Base-by-base conservation (phyloP, 2,888 invertebrate genomes). In the Eristalis pertinax region DNA sequence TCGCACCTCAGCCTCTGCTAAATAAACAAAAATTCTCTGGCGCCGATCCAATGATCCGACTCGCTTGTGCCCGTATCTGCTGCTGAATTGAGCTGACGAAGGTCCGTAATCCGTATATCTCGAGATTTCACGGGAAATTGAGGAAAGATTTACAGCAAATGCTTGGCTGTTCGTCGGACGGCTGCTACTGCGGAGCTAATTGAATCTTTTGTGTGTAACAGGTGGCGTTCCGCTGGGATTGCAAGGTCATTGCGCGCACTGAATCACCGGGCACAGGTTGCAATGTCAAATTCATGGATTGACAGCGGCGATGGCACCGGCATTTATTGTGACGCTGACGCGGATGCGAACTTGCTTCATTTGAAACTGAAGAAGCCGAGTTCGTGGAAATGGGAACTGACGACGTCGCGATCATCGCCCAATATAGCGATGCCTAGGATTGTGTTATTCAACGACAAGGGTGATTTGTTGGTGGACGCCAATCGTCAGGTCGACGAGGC, bases 361-460 rank as follows among this genome's bases (percentile, higher is more conserved):
- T 90, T 95, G 26, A 93, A 94, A 90, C 90, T 95, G 77, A 93
- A 93, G 88, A 95, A 95, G 89, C 95, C 95, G 0, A 93, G 93
- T 83, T 92, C 93, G 83, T 95, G 95, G 94, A 94, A 94, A 89
- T 95, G 95, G 94, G 94, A 95, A 90, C 89, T 95, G 88, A 94
- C 94, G 35, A 95, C 95, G 2, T 95, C 94, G 35, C 94, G 94
- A 89, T 95, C 95, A 64, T 94, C 94, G 68, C 94, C 94, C 35
- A 94, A 94, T 89, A 94, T 95, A 76, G 91, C 93, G 35, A 90
- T 95, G 89, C 95, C 95, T 4, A 92, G 93, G 7, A 94, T 95
- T 26, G 92, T 94, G 88, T 91, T 95, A 10, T 94, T 93, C 89
- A 93, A 94, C 89, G 93, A 94, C 75, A 93, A 93, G 84, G 94